These are phyloP conservation scores for Orgyia antiqua DNA, from an alignment of 2,888 invertebrate species.

Conservation along the genomic window DNA sequence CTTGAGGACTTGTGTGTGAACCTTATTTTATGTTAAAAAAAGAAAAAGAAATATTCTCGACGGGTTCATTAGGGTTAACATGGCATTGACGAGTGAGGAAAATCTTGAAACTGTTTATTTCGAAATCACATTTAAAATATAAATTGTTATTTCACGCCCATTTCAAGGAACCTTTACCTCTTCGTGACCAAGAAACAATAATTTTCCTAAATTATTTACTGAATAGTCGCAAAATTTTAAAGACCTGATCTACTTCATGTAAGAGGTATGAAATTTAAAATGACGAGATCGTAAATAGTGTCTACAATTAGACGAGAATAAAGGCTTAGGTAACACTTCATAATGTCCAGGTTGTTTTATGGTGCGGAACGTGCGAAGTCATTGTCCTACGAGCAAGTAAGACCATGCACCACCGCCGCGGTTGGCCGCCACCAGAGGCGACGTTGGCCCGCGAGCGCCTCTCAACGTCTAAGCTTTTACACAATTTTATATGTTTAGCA, in stretches of 20 bases:
- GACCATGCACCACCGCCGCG: slow-evolving; percentile 39
- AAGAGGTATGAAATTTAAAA: too few species aligned
- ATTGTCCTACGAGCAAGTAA: slow-evolving; percentile 65
- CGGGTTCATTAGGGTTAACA: slow-evolving; percentile 12
- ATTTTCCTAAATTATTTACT: slow-evolving; percentile 3
- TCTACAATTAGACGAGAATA: slow-evolving; percentile 50
- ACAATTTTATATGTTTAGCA: slow-evolving; percentile 22
- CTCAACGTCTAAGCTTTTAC: slow-evolving; percentile 19
- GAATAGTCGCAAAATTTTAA: too few species aligned
- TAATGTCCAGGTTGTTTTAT: slow-evolving; percentile 70
- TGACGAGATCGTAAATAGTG: too few species aligned
- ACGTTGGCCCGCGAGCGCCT: slow-evolving; percentile 21
- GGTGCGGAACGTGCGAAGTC: slow-evolving; percentile 74
- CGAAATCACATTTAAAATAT: slow-evolving; percentile 30
- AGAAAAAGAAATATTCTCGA: slow-evolving; percentile 10
- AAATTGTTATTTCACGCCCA: slow-evolving; percentile 16
- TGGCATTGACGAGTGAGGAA: slow-evolving; percentile 32
- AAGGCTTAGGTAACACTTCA: slow-evolving; percentile 48
- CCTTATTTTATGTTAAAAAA: slow-evolving; percentile 17
- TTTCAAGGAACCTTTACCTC: slow-evolving; percentile 41
- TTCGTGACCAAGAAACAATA: slow-evolving; percentile 45
- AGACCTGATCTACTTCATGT: too few species aligned
- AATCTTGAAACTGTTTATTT: slow-evolving; percentile 19
- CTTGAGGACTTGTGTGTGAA: slow-evolving; percentile 36
- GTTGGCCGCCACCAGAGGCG: slow-evolving; percentile 25